Conservation (phyloP, 2,113 vertebrate genomes). For the Mobula hypostoma region DNA sequence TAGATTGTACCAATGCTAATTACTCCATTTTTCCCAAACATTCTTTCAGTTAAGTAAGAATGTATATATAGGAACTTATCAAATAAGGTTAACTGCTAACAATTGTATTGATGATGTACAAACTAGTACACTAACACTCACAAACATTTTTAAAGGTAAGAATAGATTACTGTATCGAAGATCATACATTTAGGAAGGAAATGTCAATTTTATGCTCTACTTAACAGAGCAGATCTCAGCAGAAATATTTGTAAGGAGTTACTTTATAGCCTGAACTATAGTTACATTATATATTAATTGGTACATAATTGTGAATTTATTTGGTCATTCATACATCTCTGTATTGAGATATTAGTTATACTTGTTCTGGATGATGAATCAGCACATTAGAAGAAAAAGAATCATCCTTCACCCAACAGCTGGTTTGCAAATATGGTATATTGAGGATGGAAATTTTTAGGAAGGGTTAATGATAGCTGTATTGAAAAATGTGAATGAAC, state of each 20-base stretch:
- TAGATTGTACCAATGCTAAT: not conserved
- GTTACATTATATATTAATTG: not conserved
- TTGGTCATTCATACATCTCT: not conserved
- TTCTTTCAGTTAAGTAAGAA: not conserved
- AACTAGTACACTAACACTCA: not conserved
- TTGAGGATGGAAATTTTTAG: not conserved
- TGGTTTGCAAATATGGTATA: not conserved
- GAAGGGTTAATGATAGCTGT: not conserved
- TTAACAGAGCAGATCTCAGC: not conserved
- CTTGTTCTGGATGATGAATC: not conserved
- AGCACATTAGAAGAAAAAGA: not conserved
- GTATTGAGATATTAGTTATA: not conserved
- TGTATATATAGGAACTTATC: not conserved
- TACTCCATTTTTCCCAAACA: not conserved
- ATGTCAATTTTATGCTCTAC: not conserved
- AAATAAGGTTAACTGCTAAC: not conserved
- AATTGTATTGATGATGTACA: not conserved
- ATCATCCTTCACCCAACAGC: not conserved
- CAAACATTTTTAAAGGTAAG: not conserved
- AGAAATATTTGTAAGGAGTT: not conserved
- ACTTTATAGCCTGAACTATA: not conserved
- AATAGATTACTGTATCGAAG: not conserved
- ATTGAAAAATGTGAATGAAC: not conserved
- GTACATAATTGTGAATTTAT: not conserved
- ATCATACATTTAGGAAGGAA: slow-evolving; percentile 2